Base-by-base conservation (phyloP, 53 echinoderm and acorn worm genomes). In the Echinometra lucunter region DNA sequence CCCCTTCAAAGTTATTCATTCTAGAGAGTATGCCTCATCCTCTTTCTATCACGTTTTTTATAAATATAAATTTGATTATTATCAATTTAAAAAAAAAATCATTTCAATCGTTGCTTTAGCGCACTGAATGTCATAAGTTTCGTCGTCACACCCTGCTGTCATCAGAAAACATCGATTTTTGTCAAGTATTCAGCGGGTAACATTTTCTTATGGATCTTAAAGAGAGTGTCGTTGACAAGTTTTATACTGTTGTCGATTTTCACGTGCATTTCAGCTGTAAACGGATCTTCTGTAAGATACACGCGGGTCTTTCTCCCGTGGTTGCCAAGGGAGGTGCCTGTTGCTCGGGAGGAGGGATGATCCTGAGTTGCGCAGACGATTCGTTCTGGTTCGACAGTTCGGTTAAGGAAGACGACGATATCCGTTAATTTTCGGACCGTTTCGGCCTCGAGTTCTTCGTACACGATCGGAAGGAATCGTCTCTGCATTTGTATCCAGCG, bases 281-380 rank as follows among this genome's bases (percentile, higher is more conserved):
- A 93, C 21, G 93, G 93, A 57, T 93, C 93, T 40, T 44, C 35
- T 0, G 97, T 96, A 1, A 96, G 66, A 57, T 96, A 96, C 15
- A 92, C 96, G 17, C 97, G 92, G 6, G 97, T 96, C 72, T 96
- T 96, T 23, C 94, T 74, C 3, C 96, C 96, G 37, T 96, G 96
- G 94, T 96, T 97, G 2, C 97, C 97, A 21, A 97, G 96, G 37
- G 93, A 80, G n/a, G 95, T 45, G 37, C 97, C 96, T 27, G 97
- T 97, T 40, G 95, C 74, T 75, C 93, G 67, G 34, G 97, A 97
- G 35, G 97, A 96, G 44, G 97, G 97, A 85, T 95, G 92, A 75
- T 97, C 97, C 30, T 97, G 95, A 53, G 95, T 93, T 32, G 97
- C 97, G 93, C 96, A 96, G 16, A 92, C 85, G 53, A 97, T 87